These are phyloP conservation scores for Axea sp. DNA, from an alignment of 2,888 invertebrate genomes.

Conservation along the genomic window DNA sequence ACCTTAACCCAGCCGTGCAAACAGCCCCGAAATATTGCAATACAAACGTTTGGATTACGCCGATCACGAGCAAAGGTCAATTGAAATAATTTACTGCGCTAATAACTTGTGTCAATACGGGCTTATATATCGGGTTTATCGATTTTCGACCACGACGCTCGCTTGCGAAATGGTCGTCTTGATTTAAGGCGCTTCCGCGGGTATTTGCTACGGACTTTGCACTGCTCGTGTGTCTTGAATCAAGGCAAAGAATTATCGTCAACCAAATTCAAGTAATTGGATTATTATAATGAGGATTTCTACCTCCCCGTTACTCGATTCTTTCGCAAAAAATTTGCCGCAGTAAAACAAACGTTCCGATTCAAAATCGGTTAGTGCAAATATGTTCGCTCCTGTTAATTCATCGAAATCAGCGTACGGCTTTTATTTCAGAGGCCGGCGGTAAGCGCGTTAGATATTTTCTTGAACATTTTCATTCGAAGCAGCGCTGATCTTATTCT, in stretches of 20 bases:
- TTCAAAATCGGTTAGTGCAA: no score
- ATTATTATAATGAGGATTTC: no score
- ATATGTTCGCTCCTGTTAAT: no score
- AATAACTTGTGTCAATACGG: constrained; percentile 45
- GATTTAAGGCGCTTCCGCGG: constrained; percentile 25
- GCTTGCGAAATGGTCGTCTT: constrained; percentile 12
- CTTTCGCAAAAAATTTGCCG: no score
- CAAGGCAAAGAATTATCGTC: not conserved
- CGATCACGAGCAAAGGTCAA: no score
- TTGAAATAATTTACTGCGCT: constrained; percentile 34
- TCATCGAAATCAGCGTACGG: no score
- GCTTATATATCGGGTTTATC: constrained; percentile 25
- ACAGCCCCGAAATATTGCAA: not conserved
- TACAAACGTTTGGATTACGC: constrained; percentile 3
- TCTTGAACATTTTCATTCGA: constrained; percentile 4
- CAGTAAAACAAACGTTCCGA: no score
- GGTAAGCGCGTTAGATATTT: no score
- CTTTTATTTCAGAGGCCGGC: no score
- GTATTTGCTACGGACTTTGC: constrained; percentile 29
- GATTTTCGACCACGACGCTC: constrained; percentile 35
- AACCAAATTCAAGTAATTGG: no score
- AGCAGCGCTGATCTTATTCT: constrained; percentile 22
- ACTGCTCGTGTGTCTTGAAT: constrained; percentile 9
- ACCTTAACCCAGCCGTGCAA: constrained; percentile 2
- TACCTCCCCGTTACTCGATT: no score